A percentile compares a stretch with the other conserved stretches of the same genome.
phyloP scores from a whole-genome alignment of 1,140 invertebrate genomes.

The Elysia chlorotica region DNA sequence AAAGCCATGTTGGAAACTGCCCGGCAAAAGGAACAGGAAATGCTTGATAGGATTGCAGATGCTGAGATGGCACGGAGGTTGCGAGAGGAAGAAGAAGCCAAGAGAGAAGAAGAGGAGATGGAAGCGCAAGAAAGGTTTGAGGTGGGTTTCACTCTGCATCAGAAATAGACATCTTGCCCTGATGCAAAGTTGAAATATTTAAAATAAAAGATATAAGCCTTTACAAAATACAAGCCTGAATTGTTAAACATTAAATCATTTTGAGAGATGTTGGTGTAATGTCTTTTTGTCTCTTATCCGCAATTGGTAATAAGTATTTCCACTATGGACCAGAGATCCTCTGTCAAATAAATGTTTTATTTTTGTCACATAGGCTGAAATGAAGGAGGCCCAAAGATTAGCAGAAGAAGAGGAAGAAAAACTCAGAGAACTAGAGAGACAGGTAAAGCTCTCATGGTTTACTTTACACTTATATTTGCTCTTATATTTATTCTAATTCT shows the following conservation, averaged over 20 bases:
- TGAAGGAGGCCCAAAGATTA: conserved; percentile 29
- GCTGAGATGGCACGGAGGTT: conserved; percentile 37
- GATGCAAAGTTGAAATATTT: too few species aligned
- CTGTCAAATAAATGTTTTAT: too few species aligned
- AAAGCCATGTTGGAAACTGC: conserved; percentile 39
- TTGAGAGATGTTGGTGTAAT: too few species aligned
- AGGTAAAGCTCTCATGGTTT: conserved; percentile 28
- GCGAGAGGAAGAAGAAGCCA: conserved; percentile 39
- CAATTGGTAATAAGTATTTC: too few species aligned
- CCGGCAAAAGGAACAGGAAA: conserved; percentile 40
- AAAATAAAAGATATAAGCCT: too few species aligned
- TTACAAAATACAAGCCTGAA: too few species aligned
- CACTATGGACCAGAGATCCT: too few species aligned
- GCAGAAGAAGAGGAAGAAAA: conserved; percentile 47
- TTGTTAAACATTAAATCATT: too few species aligned
- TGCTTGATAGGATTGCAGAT: conserved; percentile 44
- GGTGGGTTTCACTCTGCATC: conserved; percentile 29
- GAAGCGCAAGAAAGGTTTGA: conserved; percentile 42
- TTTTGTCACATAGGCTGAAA: conserved; percentile 35
- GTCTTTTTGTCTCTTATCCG: too few species aligned
- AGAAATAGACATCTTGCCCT: too few species aligned
- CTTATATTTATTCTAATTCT: neutral
- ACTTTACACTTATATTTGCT: neutral
- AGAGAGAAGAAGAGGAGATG: conserved; percentile 41
- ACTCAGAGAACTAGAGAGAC: conserved; percentile 43